Base-by-base conservation (phyloP, 1,140 invertebrate species). In the Ceratoteleas bidentatus region DNA sequence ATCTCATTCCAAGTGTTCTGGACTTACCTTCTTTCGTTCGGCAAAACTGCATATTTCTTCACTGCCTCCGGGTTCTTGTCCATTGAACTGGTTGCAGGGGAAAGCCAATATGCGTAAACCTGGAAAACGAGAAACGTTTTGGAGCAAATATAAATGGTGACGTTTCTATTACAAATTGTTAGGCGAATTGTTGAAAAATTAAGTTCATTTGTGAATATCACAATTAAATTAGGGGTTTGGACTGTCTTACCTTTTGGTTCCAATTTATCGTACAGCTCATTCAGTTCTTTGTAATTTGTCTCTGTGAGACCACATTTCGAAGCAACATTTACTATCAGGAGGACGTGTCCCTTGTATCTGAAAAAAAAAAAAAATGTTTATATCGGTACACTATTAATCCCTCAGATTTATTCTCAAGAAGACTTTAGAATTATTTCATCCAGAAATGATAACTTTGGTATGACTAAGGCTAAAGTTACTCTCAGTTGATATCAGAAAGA, bases 11-110 rank as follows among this genome's bases (percentile, higher is more conserved):
- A 24, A 24, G 24, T 2, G 24, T 24, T 24, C 4, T 24, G 24
- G 24, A 4, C 24, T 24, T 65, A 81, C 96, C 74, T 95, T 95
- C 60, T 94, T 94, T 49, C 94, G 92, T 50, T 93, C 91, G 11
- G 94, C 93, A 86, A 97, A 97, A 58, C 93, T 94, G 49, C 96
- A 94, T 85, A 98, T 97, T 38, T 96, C 95, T 10, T 94, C 93
- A 60, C 91, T 92, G 0, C 93, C 94, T 7, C 91, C 91, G 0
- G 97, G 96, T 92, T 98, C 96, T 90, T 96, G 97, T 2, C 93
- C 93, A 32, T 93, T 95, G 90, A 99, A 99, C 87, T 99, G 97
- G 91, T 99, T 98, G 91, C 98, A 98, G 0, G 98, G 98, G 90
- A 99, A 99, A n/a, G 95, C 98, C 16, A 98, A 90, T 85, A 98